Conservation (phyloP, 30 jellyfish, hydroid and myxozoan species). For the Chrysaora quinquecirrha region DNA sequence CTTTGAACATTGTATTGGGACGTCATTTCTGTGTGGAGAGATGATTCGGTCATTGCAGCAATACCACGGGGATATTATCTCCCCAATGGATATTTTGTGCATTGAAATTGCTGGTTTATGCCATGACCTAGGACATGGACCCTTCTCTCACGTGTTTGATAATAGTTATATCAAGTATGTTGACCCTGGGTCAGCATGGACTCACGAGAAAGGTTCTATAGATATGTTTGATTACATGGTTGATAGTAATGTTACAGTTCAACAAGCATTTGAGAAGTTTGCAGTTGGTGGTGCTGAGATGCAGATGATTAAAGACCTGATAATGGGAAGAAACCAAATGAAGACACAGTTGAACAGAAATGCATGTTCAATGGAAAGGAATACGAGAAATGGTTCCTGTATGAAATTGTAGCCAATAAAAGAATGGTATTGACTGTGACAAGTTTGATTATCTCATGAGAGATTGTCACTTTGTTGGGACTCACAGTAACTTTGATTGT, state of each 20-base stretch:
- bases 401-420: slow-evolving; percentile 76
- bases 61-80: slow-evolving; percentile 17
- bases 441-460: slow-evolving; percentile 82
- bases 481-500: slow-evolving; percentile 64
- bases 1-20: slow-evolving; percentile 88
- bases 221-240: slow-evolving; percentile 84
- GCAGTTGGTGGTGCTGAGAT: slow-evolving; percentile 60
- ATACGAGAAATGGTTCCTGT: slow-evolving; percentile 64
- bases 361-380: slow-evolving; percentile 40
- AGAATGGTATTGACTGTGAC: slow-evolving; percentile 85
- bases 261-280: slow-evolving; percentile 13
- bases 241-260: slow-evolving; percentile 48
- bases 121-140: slow-evolving; percentile 94
- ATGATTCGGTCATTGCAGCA: slow-evolving; percentile 43
- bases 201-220: slow-evolving; percentile 87
- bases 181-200: slow-evolving; percentile 65
- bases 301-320: slow-evolving; percentile 68
- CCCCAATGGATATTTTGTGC: slow-evolving; percentile 62
- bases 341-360: slow-evolving; percentile 34
- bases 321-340: slow-evolving; percentile 67
- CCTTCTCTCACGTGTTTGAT: slow-evolving; percentile 87
- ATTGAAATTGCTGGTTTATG: slow-evolving; percentile 78
- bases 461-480: slow-evolving; percentile 74
- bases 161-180: slow-evolving; percentile 35
- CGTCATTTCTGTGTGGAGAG: slow-evolving; percentile 63